A percentile compares a stretch with the other conserved stretches of the same genome.
phyloP scores from a whole-genome alignment of 2,797 vertebrate genomes.

The Silurus lanzhouensis region DNA sequence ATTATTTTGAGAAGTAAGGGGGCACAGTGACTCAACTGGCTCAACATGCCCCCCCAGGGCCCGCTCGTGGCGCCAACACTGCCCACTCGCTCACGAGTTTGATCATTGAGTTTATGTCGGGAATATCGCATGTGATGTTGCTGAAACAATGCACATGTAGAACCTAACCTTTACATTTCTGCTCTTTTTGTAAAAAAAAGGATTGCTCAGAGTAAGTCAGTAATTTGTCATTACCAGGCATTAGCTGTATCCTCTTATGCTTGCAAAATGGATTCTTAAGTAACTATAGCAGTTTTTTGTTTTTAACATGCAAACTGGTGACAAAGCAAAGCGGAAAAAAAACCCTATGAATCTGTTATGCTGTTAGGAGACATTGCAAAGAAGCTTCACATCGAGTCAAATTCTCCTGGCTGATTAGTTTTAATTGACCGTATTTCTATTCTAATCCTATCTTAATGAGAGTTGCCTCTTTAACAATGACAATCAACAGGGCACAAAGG shows the following conservation, averaged over 20 bases:
- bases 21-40: too few species aligned
- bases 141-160: too few species aligned
- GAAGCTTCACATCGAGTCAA: background rate
- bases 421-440: background rate
- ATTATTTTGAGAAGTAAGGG: too few species aligned
- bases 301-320: background rate
- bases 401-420: background rate
- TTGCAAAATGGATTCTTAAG: background rate
- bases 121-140: too few species aligned
- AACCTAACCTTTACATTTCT: background rate
- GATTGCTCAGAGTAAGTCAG: background rate
- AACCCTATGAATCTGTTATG: background rate
- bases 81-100: too few species aligned
- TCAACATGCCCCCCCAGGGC: too few species aligned
- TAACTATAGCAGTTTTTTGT: background rate
- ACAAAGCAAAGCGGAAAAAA: background rate
- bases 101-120: too few species aligned
- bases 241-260: background rate
- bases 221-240: background rate
- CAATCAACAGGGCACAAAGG: background rate
- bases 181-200: background rate
- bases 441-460: background rate
- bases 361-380: background rate
- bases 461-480: background rate
- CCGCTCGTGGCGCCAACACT: too few species aligned